phyloP scores from a whole-genome alignment of 2,113 vertebrate species.

The Bubo bubo region DNA sequence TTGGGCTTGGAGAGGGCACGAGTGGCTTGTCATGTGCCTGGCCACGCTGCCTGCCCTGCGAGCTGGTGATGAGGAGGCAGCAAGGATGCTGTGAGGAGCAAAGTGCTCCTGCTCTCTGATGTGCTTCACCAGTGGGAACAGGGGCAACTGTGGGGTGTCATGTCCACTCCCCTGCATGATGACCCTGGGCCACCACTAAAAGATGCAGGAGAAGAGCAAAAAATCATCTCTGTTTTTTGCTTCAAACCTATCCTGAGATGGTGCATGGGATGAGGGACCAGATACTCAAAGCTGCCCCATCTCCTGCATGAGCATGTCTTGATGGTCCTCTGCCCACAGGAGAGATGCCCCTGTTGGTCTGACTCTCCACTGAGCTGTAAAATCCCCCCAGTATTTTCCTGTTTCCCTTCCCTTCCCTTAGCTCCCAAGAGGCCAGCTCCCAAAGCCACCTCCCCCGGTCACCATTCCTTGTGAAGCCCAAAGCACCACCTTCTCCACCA shows the following conservation, averaged over 20 bases:
- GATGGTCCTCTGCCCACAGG: background rate
- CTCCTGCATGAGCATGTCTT: background rate
- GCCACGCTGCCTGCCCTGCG: background rate
- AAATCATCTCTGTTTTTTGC: background rate
- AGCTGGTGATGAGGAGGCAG: background rate
- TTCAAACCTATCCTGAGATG: background rate
- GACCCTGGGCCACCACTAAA: background rate
- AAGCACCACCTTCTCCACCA: background rate
- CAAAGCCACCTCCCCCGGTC: background rate
- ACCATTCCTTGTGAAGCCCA: background rate
- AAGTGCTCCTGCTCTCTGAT: background rate
- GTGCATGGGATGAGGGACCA: background rate
- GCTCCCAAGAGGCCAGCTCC: background rate
- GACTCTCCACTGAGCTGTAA: background rate
- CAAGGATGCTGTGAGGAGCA: background rate
- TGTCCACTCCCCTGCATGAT: background rate
- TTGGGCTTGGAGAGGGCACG: background rate
- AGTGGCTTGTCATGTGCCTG: background rate
- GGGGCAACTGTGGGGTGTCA: background rate
- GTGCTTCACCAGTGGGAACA: fast-evolving
- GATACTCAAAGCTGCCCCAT: background rate
- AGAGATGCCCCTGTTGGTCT: background rate
- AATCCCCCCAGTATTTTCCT: background rate
- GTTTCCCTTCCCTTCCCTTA: background rate
- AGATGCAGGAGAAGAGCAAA: background rate